phyloP scores from a whole-genome alignment of 1,140 invertebrate genomes.

The Ptiloglossa arizonensis region DNA sequence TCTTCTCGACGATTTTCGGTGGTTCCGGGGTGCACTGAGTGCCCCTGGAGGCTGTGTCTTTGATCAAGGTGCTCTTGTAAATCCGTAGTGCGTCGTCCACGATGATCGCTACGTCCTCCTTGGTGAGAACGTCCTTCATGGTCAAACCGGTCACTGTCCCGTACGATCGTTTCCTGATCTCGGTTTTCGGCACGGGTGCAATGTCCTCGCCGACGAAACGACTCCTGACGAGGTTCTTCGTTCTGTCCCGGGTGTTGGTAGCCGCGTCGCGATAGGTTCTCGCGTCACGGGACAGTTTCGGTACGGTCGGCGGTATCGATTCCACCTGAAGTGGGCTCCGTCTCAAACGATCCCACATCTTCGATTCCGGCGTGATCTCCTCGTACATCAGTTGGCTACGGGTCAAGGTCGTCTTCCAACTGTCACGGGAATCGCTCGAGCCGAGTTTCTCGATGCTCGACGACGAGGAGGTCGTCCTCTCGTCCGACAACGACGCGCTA shows the following conservation, averaged over 20 bases:
- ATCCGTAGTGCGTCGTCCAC: constrained; percentile 68
- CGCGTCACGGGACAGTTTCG: constrained; percentile 4
- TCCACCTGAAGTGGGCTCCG: constrained; percentile 52
- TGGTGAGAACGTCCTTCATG: constrained; percentile 70
- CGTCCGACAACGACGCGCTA: constrained; percentile 2
- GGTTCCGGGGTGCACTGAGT: constrained; percentile 48
- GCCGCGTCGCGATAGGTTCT: constrained; percentile 58
- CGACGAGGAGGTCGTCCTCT: constrained; percentile 3
- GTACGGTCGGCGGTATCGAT: constrained; percentile 48
- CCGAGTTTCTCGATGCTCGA: constrained; percentile 22
- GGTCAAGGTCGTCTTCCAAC: constrained; percentile 43
- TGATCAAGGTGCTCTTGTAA: constrained; percentile 63
- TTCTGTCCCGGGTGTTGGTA: constrained; percentile 52
- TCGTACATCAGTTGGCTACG: constrained; percentile 44
- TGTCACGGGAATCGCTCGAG: constrained; percentile 32
- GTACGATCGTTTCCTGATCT: constrained; percentile 47
- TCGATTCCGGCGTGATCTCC: constrained; percentile 44
- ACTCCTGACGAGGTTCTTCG: constrained; percentile 53
- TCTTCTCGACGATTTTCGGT: constrained; percentile 52
- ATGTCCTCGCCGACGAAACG: constrained; percentile 63
- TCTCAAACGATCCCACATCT: constrained; percentile 36
- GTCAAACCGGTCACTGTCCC: constrained; percentile 64
- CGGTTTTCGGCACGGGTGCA: constrained; percentile 47
- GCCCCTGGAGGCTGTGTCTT: constrained; percentile 56
- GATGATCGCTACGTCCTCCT: constrained; percentile 62